Percentiles rank a stretch among this genome's conserved stretches.
Conservation (phyloP, 2,888 invertebrate species). For the Acanthosepion esculentum region DNA sequence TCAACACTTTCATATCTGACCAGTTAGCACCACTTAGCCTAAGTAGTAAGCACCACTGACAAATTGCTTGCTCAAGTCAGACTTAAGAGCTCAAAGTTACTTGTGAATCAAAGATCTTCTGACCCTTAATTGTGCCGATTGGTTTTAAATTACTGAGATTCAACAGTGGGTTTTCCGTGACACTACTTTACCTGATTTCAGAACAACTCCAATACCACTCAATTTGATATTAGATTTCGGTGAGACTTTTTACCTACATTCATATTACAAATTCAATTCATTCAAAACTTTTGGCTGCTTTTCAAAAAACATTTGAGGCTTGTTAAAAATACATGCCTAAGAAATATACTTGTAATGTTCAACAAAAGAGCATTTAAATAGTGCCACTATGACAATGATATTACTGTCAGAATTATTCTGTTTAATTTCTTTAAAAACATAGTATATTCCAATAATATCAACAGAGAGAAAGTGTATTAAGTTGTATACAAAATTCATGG, state of each 20-base stretch:
- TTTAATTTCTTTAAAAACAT: too few relatives aligned
- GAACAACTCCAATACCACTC: not conserved
- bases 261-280: not conserved
- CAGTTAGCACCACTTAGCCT: not conserved
- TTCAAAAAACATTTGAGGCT: too few relatives aligned
- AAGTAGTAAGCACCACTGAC: not conserved
- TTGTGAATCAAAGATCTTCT: not conserved
- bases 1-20: not conserved
- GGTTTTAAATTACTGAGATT: conserved; percentile 4
- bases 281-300: not conserved
- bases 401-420: too few relatives aligned
- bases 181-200: not conserved
- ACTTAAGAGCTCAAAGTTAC: not conserved
- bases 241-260: not conserved
- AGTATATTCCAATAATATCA: too few relatives aligned
- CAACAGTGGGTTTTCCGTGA: not conserved
- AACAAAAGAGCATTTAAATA: too few relatives aligned
- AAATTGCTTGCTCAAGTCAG: not conserved
- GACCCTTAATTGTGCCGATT: not conserved
- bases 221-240: not conserved
- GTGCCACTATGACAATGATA: too few relatives aligned
- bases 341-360: too few relatives aligned
- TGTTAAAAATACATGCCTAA: too few relatives aligned
- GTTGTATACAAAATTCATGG: too few relatives aligned
- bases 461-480: too few relatives aligned